A percentile compares a stretch with the other conserved stretches of the same genome.
These are phyloP conservation scores for Ephydatia muelleri DNA, from an alignment of 37 sponge, comb jelly and placozoan species.

Conservation along the genomic window DNA sequence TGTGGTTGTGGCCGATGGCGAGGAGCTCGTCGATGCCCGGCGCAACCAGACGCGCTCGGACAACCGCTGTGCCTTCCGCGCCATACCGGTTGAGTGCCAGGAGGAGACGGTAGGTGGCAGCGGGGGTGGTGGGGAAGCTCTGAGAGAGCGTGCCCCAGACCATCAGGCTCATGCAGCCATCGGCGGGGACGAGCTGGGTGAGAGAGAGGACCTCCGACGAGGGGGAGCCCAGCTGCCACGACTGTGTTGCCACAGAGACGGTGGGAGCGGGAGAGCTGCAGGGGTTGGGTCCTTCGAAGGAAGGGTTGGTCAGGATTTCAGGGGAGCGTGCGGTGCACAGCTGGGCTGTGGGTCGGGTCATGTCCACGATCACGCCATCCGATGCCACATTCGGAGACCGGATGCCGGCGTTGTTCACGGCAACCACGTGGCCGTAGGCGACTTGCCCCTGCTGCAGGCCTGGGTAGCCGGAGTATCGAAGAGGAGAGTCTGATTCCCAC, in stretches of 20 bases:
- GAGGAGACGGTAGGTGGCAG: neutral
- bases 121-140: constrained; percentile 21
- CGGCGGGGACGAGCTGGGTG: constrained; percentile 3
- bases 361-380: constrained; percentile 41
- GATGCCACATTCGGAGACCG: constrained; percentile 25
- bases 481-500: constrained; percentile 48
- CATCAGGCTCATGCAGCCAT: constrained; percentile 34
- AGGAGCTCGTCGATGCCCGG: constrained; percentile 16
- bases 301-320: constrained; percentile 41
- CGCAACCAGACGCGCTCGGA: neutral
- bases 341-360: constrained; percentile 15
- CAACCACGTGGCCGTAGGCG: constrained; percentile 53
- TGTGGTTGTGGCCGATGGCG: neutral
- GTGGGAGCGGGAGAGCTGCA: neutral
- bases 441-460: constrained; percentile 27
- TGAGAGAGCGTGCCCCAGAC: constrained; percentile 43
- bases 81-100: neutral
- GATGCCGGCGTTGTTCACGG: constrained; percentile 60
- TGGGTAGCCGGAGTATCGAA: constrained; percentile 9
- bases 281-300: constrained; percentile 45
- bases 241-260: neutral
- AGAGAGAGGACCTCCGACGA: neutral
- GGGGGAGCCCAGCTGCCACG: neutral
- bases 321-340: constrained; percentile 3
- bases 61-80: neutral